These are phyloP conservation scores for Eupithecia vulgata DNA, from an alignment of 2,888 invertebrate species.

Conservation along the genomic window DNA sequence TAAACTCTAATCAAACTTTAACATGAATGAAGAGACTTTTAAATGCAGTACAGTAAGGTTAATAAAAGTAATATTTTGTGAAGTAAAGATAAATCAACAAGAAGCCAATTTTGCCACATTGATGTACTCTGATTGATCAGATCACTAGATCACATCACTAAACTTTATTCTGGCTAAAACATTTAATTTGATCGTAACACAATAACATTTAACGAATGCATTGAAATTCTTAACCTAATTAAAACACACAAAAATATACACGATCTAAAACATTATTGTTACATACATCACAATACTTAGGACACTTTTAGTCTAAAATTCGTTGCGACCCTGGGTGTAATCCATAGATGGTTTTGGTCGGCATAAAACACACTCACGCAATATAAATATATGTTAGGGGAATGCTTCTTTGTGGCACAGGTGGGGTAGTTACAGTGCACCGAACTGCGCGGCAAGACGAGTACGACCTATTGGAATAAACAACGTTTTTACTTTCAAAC, in stretches of 20 bases:
- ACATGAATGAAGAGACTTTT: conserved; percentile 55
- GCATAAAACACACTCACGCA: conserved; percentile 60
- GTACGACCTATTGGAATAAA: conserved; percentile 66
- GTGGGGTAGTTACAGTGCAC: conserved; percentile 68
- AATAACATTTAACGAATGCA: conserved; percentile 79
- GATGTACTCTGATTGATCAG: neutral
- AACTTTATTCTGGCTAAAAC: neutral
- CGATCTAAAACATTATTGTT: conserved; percentile 82
- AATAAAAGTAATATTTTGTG: conserved; percentile 37
- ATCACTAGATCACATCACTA: neutral
- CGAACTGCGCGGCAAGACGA: conserved; percentile 78
- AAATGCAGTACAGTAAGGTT: conserved; percentile 42
- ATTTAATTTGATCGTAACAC: conserved; percentile 43
- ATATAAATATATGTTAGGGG: conserved; percentile 55
- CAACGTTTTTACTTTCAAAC: conserved; percentile 1
- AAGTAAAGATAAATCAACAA: conserved; percentile 34
- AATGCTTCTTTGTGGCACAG: conserved; percentile 65
- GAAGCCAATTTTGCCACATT: conserved; percentile 13
- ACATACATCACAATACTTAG: conserved; percentile 81
- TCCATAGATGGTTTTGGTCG: conserved; percentile 58
- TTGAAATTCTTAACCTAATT: conserved; percentile 72
- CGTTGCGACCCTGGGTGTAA: conserved; percentile 73
- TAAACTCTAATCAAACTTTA: conserved; percentile 59
- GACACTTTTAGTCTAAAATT: conserved; percentile 81
- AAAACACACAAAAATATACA: conserved; percentile 82